Evolutionary conservation across 1,140 invertebrate species (phyloP).

Genomic region (Drosophila nikananu): DNA sequence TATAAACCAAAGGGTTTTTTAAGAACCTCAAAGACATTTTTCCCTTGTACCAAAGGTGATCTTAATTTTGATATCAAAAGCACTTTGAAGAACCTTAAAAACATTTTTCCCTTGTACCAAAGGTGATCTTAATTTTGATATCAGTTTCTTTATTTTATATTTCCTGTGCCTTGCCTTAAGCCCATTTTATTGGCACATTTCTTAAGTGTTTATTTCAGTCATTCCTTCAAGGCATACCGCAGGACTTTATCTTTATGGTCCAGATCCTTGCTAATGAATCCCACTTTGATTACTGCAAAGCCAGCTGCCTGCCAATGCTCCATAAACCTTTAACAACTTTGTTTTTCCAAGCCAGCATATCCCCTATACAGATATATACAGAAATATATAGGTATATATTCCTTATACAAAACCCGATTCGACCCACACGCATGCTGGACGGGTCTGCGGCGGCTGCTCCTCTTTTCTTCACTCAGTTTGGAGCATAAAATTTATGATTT

Average conservation of each 20-base stretch:
- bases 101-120: not conserved
- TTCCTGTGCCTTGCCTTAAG: slow-evolving; percentile 6
- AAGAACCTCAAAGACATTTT: no score
- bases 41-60: no score
- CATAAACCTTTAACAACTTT: slow-evolving; percentile 65
- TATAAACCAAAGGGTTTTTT: no score
- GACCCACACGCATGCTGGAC: slow-evolving; percentile 19
- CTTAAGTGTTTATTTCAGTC: slow-evolving; percentile 6
- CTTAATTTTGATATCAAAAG: no score
- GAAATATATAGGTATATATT: not conserved
- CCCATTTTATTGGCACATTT: slow-evolving; percentile 24
- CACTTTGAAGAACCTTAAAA: not conserved
- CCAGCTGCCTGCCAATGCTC: slow-evolving; percentile 26
- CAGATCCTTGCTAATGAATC: slow-evolving; percentile 33
- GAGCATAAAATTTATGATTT: slow-evolving; percentile 82
- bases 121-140: slow-evolving; percentile 7
- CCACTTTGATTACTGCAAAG: slow-evolving; percentile 17
- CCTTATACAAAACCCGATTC: slow-evolving; percentile 46
- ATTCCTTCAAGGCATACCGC: slow-evolving; percentile 16
- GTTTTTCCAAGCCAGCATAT: slow-evolving; percentile 19
- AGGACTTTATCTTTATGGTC: slow-evolving; percentile 44
- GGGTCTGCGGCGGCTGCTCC: slow-evolving; percentile 16
- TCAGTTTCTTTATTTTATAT: slow-evolving; percentile 1
- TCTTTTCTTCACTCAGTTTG: slow-evolving; percentile 35
- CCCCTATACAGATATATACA: not conserved